These are phyloP conservation scores for Lordiphosa fenestrarum DNA, from an alignment of 2,888 invertebrate genomes.

Conservation along the genomic window DNA sequence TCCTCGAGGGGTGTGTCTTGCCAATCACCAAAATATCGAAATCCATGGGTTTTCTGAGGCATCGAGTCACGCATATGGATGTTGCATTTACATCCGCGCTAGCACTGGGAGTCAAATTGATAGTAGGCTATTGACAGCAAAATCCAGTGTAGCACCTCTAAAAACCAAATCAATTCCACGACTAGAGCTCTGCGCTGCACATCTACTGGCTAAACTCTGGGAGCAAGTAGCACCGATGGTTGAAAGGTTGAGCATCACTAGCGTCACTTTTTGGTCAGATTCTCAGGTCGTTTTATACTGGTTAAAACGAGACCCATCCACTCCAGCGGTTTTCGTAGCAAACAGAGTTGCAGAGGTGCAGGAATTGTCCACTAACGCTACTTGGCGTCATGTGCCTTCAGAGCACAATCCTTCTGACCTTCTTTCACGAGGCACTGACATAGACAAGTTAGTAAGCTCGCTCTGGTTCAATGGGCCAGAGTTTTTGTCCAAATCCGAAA, in stretches of 20 bases:
- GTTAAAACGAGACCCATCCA: slow-evolving; percentile 2
- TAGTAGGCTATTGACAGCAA: neutral
- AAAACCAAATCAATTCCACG: no score
- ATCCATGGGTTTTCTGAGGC: slow-evolving; percentile 2
- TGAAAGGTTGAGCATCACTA: neutral
- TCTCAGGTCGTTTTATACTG: neutral
- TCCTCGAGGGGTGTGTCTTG: neutral
- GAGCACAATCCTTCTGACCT: no score
- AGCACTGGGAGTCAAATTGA: no score
- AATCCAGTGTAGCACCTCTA: neutral
- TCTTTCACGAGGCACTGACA: no score
- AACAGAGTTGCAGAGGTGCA: neutral
- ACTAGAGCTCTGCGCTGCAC: slow-evolving; percentile 5
- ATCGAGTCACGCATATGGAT: slow-evolving; percentile 1
- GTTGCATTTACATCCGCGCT: neutral
- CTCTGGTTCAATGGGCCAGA: no score
- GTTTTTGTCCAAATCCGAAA: no score
- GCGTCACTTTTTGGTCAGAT: slow-evolving; percentile 1
- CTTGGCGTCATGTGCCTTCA: no score
- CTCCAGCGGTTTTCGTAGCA: no score
- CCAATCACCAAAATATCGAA: neutral
- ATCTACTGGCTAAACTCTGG: slow-evolving; percentile 1
- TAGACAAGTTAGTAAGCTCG: no score
- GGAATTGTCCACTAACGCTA: no score
- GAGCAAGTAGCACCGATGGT: neutral